Percentiles rank a stretch among this genome's conserved stretches.
phyloP scores from a whole-genome alignment of 2,113 vertebrate genomes.

The Antechinus stuartii region DNA sequence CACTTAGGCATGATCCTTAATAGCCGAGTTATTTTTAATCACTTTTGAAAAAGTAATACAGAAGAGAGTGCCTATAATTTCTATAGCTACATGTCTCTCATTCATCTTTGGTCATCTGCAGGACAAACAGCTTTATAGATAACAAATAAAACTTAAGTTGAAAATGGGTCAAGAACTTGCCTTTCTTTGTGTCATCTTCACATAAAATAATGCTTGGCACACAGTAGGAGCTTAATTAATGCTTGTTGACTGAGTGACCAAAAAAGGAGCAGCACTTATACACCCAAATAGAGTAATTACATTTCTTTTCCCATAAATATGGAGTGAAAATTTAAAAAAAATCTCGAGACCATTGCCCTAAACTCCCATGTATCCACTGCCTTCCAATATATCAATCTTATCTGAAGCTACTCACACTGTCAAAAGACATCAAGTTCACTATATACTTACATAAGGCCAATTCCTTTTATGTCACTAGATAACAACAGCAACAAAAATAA shows the following conservation, averaged over 20 bases:
- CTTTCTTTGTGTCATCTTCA: too few relatives aligned
- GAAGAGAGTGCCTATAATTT: neutral
- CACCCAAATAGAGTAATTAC: neutral
- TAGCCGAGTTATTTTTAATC: neutral
- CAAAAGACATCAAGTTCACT: neutral
- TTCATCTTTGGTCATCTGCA: neutral
- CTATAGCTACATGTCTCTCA: neutral
- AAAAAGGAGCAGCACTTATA: neutral
- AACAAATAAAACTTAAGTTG: too few relatives aligned
- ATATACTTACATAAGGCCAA: neutral
- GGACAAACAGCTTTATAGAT: too few relatives aligned
- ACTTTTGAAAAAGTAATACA: neutral
- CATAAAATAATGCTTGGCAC: neutral
- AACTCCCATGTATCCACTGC: neutral
- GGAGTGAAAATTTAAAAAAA: neutral
- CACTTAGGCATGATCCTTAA: too few relatives aligned
- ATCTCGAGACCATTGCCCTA: neutral
- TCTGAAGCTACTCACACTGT: neutral
- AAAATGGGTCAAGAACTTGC: too few relatives aligned
- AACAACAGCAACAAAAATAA: neutral
- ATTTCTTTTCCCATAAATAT: neutral
- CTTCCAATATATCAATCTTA: neutral
- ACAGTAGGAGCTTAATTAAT: neutral
- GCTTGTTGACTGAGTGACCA: neutral
- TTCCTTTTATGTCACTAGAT: neutral